These are phyloP conservation scores for Fissipunctia ypsillon DNA, from an alignment of 2,888 invertebrate species.

Conservation along the genomic window DNA sequence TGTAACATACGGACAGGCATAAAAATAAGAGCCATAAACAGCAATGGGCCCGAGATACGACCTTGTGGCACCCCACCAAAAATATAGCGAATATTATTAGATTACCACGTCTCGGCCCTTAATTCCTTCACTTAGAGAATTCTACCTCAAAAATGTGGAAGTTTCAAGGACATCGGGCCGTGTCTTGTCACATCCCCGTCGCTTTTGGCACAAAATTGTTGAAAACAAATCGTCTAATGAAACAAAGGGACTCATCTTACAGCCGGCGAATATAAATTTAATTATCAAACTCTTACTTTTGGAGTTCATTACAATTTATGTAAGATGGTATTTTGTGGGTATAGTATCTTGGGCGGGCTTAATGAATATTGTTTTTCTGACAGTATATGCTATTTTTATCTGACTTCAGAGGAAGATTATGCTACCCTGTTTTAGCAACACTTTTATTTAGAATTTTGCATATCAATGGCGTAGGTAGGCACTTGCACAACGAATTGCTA, in stretches of 20 bases:
- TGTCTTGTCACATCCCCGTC: conserved; percentile 37
- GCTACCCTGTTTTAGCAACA: not conserved
- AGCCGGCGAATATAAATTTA: conserved; percentile 77
- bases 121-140: conserved; percentile 42
- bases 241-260: conserved; percentile 76
- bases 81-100: conserved; percentile 19
- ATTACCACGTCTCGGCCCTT: conserved; percentile 18
- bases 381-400: not conserved
- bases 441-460: not conserved
- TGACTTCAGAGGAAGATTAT: not conserved
- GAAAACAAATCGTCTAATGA: conserved; percentile 77
- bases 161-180: conserved; percentile 37
- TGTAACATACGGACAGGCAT: not conserved
- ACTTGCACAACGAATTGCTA: not conserved
- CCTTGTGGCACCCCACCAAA: conserved; percentile 33
- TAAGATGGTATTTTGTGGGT: conserved; percentile 38
- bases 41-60: conserved; percentile 5
- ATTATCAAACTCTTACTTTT: conserved; percentile 76
- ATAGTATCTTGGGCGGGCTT: conserved; percentile 22
- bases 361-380: conserved; percentile 10
- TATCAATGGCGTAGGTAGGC: not conserved
- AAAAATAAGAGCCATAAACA: not conserved
- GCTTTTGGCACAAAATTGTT: conserved; percentile 63
- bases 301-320: conserved; percentile 75
- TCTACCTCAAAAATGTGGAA: conserved; percentile 49